Base-by-base conservation (phyloP, 2,888 invertebrate genomes). In the Lacanobia oleracea region DNA sequence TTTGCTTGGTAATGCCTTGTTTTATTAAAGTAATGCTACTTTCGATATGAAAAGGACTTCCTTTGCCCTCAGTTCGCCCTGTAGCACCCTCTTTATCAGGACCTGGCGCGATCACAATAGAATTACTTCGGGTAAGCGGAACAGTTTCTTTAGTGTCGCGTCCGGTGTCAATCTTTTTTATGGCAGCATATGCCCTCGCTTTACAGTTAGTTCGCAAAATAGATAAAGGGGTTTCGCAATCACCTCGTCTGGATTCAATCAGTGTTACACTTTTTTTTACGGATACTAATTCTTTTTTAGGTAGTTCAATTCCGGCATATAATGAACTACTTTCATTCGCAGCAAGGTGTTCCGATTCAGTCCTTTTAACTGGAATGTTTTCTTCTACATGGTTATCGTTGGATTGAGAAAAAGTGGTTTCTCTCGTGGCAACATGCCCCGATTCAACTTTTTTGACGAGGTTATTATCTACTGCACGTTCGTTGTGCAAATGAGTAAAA, bases 151-250 rank as follows among this genome's bases (percentile, higher is more conserved):
- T 43, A 4, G 43, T 43, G 0, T 43, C 14, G 16, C 16, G 12
- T 43, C 16, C 14, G 8, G 69, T n/a, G 12, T 37, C 68, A 1
- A 9, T 67, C n/a, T 21, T 45, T 53, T 66, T 66, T 14, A 54
- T 10, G 5, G 53, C 33, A 18, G 48, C 5, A 33, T 18, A 37
- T 45, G 45, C 68, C n/a, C 9, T 54, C 18, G 43, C 4, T 16
- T 23, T 54, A 21, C 10, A 27, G 12, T 45, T 27, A 66, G n/a
- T 63, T 21, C 7, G 51, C 8, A 43, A 16, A n/a, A 43, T n/a
- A 54, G 33, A 33, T 18, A n/a, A 16, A 27, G 21, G 21, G 8
- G 27, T 66, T 43, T 66, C 27, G 4, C n/a, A 43, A 43, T 61
- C 61, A 66, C 16, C 6, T 43, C 5, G 10, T 60, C 43, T 33